Conservation (phyloP, 2,113 vertebrate genomes). For the Prionailurus viverrinus region DNA sequence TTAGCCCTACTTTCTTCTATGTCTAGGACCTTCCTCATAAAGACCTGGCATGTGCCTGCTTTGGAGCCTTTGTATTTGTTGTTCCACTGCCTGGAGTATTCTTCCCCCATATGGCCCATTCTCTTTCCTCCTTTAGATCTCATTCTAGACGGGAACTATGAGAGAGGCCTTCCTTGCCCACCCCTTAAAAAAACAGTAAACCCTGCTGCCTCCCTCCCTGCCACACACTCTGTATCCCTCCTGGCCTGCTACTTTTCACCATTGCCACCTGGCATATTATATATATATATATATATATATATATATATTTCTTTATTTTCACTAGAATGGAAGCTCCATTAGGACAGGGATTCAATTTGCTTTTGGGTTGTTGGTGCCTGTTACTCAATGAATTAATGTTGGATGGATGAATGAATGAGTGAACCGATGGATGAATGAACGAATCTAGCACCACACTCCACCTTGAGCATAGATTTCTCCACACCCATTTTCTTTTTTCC, state of each 20-base stretch:
- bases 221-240: rapidly evolving
- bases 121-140: background rate
- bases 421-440: background rate
- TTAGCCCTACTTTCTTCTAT: background rate
- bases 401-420: background rate
- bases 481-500: background rate
- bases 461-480: background rate
- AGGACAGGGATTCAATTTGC: background rate
- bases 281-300: background rate
- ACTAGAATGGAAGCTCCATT: background rate
- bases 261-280: background rate
- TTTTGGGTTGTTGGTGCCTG: background rate
- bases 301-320: background rate
- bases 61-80: background rate
- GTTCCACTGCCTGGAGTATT: background rate
- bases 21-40: background rate
- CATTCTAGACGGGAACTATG: background rate
- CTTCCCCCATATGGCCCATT: background rate
- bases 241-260: background rate
- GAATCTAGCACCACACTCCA: background rate
- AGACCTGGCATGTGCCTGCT: background rate
- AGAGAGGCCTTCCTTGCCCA: background rate
- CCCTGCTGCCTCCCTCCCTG: rapidly evolving
- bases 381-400: background rate
- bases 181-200: background rate